Base-by-base conservation (phyloP, 2,797 vertebrate species). In the Distichodus sexfasciatus region DNA sequence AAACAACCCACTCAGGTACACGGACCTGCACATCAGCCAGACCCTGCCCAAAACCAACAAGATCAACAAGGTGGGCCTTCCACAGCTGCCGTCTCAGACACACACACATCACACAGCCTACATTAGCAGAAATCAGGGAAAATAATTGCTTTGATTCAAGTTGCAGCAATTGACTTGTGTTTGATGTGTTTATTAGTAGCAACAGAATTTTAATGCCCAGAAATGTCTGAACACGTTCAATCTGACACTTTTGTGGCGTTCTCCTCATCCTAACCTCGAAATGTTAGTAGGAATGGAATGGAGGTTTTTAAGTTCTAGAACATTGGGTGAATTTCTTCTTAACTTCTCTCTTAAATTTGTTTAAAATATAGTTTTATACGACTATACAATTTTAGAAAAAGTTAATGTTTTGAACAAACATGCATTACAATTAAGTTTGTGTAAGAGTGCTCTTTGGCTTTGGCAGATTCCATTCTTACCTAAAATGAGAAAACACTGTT, bases 11-110 rank as follows among this genome's bases (percentile, higher is more conserved):
- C 89, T 98, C 83, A 88, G 95, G 71, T 98, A 95, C 72, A 94
- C 94, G 1, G 96, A 99, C 90, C 91, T 99, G 86, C 96, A 98
- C 84, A 90, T 98, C 91, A 99, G 97, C 83, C 96, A 99, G 89
- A 99, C 96, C 0, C 96, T 99, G 71, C 97, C 97, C 83, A 98
- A 98, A 91, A 99, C 97, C 92, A 99, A 98, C 93, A 98, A 94
- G 85, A 96, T 98, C 89, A 98, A 95, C 91, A 99, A 98, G 96
- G 97, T 97, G 79, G 89, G 92, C 48, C 17, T 47, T 46, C 17
- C 1, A 6, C 2, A 9, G 4, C 17, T 24, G 12, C 23, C n/a
- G n/a, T n/a, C n/a, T n/a, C n/a, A n/a, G n/a, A 43, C 6, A n/a
- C 8, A 28, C 1, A 15, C 12, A 14, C 40, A 31, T 43, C 14